Conservation (phyloP, 1,140 invertebrate species). For the Linepithema humile region DNA sequence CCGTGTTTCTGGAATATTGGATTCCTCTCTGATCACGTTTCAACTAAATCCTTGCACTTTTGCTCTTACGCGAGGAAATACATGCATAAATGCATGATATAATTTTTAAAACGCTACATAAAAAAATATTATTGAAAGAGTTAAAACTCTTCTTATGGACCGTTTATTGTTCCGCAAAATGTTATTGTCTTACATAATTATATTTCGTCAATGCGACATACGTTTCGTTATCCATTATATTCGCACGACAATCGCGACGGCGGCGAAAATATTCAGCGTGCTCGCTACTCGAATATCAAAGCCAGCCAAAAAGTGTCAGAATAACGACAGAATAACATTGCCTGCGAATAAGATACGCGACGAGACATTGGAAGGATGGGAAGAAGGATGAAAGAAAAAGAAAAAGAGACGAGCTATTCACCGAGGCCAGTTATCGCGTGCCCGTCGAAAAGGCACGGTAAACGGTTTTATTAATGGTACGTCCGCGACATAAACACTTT, state of each 20-base stretch:
- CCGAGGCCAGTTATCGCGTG: constrained; percentile 62
- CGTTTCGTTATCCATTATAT: background rate
- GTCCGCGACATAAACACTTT: constrained; percentile 78
- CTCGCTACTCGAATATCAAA: constrained; percentile 35
- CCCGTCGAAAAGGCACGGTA: constrained; percentile 69
- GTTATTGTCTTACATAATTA: background rate
- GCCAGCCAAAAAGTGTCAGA: constrained; percentile 25
- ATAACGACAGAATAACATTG: constrained; percentile 21
- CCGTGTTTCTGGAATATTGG: constrained; percentile 49
- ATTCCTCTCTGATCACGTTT: constrained; percentile 28
- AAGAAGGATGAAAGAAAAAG: background rate
- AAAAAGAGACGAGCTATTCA: constrained; percentile 17
- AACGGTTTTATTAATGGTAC: constrained; percentile 77
- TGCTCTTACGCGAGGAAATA: background rate
- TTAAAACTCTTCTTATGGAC: background rate
- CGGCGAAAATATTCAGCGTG: background rate
- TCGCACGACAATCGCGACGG: background rate
- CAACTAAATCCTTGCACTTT: constrained; percentile 26
- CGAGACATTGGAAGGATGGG: too few species aligned
- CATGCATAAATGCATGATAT: background rate
- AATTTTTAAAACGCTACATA: background rate
- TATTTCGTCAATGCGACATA: too few species aligned
- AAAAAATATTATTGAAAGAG: background rate
- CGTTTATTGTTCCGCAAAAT: background rate
- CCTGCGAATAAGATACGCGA: constrained; percentile 1